Evolutionary conservation across 2,797 vertebrate genomes (phyloP).

Genomic region (Nyctalus aviator): DNA sequence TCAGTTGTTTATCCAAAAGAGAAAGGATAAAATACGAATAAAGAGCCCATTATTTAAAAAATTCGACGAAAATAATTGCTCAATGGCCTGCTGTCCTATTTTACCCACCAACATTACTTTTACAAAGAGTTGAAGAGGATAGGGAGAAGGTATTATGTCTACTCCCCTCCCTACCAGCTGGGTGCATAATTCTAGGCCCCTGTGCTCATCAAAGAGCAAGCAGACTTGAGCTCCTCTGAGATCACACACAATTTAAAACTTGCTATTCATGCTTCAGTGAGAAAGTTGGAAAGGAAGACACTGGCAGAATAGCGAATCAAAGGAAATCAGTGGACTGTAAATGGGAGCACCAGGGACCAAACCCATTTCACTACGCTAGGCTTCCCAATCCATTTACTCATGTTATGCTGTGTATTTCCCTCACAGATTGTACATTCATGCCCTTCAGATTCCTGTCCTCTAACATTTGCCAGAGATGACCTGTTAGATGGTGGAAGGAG

Average conservation of each 20-base stretch:
- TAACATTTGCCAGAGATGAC: not conserved
- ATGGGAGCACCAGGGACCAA: not conserved
- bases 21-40: not conserved
- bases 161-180: slow-evolving; percentile 54
- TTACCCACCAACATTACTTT: slow-evolving; percentile 65
- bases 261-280: slow-evolving; percentile 45
- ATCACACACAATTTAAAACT: slow-evolving; percentile 58
- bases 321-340: slow-evolving; percentile 9
- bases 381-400: not conserved
- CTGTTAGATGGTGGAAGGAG: not conserved
- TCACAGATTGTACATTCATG: not conserved
- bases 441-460: slow-evolving; percentile 7
- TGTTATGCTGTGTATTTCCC: not conserved
- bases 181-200: slow-evolving; percentile 48
- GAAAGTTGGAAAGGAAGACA: slow-evolving; percentile 39
- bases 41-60: slow-evolving; percentile 17
- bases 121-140: slow-evolving; percentile 23
- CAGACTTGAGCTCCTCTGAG: slow-evolving; percentile 60
- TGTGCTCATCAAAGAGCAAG: slow-evolving; percentile 65
- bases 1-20: slow-evolving; percentile 3
- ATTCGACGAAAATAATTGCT: slow-evolving; percentile 60
- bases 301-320: not conserved
- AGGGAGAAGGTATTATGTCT: not conserved
- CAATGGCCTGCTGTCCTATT: slow-evolving; percentile 51
- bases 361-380: not conserved